Conservation (phyloP, 1,140 invertebrate species). For the Frieseomelitta varia region DNA sequence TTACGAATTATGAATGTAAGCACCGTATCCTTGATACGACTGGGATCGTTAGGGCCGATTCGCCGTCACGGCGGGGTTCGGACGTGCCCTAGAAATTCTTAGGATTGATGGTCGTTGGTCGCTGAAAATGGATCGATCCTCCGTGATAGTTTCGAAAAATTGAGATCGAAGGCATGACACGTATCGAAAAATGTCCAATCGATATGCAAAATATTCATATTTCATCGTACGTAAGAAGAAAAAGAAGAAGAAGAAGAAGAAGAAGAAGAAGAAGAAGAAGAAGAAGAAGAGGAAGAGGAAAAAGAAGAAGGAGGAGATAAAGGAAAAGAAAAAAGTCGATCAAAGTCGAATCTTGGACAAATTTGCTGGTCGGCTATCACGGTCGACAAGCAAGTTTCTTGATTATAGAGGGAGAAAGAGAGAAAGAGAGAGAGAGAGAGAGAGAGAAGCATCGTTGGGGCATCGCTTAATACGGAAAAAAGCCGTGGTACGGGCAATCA, state of each 20-base stretch:
- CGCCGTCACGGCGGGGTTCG: background rate
- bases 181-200: too few relatives aligned
- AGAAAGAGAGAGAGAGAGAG: too few relatives aligned
- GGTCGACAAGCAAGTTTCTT: background rate
- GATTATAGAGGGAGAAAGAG: background rate
- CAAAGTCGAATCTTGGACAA: background rate
- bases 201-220: too few relatives aligned
- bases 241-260: too few relatives aligned
- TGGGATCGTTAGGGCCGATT: background rate
- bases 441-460: background rate
- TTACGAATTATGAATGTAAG: conserved; percentile 77
- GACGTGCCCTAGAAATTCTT: conserved; percentile 44
- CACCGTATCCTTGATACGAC: conserved; percentile 51
- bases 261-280: background rate
- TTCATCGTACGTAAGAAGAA: too few relatives aligned
- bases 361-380: background rate
- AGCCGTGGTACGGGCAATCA: conserved; percentile 18
- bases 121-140: background rate
- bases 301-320: background rate
- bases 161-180: too few relatives aligned
- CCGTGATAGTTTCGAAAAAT: too few relatives aligned
- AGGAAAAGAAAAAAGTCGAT: background rate
- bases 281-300: too few relatives aligned
- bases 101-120: conserved; percentile 28
- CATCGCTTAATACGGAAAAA: conserved; percentile 32